phyloP scores from a whole-genome alignment of 2,888 invertebrate genomes.

The Napeogenes inachia region DNA sequence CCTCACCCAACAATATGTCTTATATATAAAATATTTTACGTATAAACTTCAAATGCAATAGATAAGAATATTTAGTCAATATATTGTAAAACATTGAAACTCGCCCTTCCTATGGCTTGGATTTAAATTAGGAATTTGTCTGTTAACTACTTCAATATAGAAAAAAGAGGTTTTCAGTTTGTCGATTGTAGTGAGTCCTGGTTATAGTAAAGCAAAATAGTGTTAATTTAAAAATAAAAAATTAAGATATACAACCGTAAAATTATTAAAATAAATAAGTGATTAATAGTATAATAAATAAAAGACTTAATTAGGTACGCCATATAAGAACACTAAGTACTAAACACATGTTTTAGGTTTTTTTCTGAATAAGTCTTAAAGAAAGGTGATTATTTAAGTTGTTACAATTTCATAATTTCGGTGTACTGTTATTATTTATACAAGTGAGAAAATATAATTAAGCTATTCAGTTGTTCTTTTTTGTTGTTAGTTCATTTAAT shows the following conservation, averaged over 20 bases:
- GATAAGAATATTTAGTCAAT: background rate
- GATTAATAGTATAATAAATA: too few relatives aligned
- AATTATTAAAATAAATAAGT: too few relatives aligned
- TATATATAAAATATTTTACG: background rate
- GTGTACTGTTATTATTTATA: slow-evolving; percentile 3
- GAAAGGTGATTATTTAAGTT: background rate
- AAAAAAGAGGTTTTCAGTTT: background rate
- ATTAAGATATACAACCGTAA: too few relatives aligned
- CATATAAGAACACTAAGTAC: too few relatives aligned
- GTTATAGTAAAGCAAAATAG: too few relatives aligned
- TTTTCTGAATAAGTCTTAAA: background rate
- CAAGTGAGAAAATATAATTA: slow-evolving; percentile 3
- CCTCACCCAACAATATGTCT: background rate
- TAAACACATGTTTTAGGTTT: background rate
- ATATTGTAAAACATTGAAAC: background rate
- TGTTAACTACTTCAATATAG: background rate
- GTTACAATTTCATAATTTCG: background rate
- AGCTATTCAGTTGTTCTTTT: slow-evolving; percentile 12
- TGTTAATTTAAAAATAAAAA: too few relatives aligned
- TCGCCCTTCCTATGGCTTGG: background rate
- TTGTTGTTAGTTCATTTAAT: slow-evolving; percentile 4
- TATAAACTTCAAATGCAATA: too few relatives aligned
- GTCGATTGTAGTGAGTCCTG: too few relatives aligned
- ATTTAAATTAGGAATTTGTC: too few relatives aligned
- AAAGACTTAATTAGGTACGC: too few relatives aligned